Evolutionary conservation across 2,888 invertebrate genomes (phyloP).

Genomic region (Sisyra nigra): DNA sequence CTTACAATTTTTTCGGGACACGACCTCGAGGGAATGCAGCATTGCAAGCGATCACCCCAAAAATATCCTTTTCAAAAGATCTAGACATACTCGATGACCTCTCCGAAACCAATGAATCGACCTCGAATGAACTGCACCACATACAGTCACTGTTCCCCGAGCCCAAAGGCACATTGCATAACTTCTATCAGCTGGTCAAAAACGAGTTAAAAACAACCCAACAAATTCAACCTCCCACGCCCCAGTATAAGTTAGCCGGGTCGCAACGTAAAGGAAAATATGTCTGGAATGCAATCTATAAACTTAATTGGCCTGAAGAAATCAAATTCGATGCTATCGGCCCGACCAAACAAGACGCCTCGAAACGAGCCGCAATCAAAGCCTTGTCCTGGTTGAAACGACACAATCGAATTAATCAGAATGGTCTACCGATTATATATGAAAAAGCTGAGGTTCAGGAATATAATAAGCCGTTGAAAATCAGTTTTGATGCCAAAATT

Average conservation of each 20-base stretch:
- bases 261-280: slow-evolving; percentile 16
- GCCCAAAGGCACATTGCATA: slow-evolving; percentile 33
- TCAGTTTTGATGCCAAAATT: slow-evolving; percentile 24
- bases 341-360: slow-evolving; percentile 35
- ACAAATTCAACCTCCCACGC: slow-evolving; percentile 23
- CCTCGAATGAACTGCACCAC: slow-evolving; percentile 21
- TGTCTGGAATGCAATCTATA: slow-evolving; percentile 36
- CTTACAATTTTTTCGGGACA: too few species aligned
- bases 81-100: too few species aligned
- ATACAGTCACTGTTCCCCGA: slow-evolving; percentile 28
- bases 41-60: too few species aligned
- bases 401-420: slow-evolving; percentile 29
- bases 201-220: slow-evolving; percentile 29
- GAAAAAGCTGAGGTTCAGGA: slow-evolving; percentile 23
- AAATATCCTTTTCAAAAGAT: too few species aligned
- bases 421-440: slow-evolving; percentile 34
- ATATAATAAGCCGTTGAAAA: slow-evolving; percentile 22
- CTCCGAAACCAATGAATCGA: too few species aligned
- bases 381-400: slow-evolving; percentile 36
- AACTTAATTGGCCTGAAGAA: slow-evolving; percentile 39
- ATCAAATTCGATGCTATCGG: slow-evolving; percentile 33
- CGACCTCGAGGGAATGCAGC: too few species aligned
- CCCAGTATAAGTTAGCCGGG: slow-evolving; percentile 22
- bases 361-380: slow-evolving; percentile 33
- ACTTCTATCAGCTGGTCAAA: slow-evolving; percentile 27